Conservation (phyloP, 2,797 vertebrate species). For the Orientallactaga sibirica region DNA sequence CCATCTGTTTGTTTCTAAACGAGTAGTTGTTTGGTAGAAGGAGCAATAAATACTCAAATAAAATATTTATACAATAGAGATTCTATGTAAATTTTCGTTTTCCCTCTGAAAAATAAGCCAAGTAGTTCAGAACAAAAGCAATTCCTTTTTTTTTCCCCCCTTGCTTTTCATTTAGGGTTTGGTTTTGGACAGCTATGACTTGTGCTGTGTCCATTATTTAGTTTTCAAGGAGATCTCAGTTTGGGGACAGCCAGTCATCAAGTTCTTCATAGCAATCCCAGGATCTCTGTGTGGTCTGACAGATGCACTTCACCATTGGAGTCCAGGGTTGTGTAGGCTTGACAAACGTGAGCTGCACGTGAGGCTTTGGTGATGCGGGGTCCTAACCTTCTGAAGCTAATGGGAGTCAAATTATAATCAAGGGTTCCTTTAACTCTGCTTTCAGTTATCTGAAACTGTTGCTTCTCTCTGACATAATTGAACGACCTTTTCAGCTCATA, state of each 20-base stretch:
- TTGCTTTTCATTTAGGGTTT: not conserved
- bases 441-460: slow-evolving; percentile 41
- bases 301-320: slow-evolving; percentile 59
- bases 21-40: slow-evolving; percentile 12
- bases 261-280: slow-evolving; percentile 28
- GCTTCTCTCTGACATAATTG: slow-evolving; percentile 39
- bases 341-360: slow-evolving; percentile 22
- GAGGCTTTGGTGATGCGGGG: slow-evolving; percentile 64
- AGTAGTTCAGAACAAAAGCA: slow-evolving; percentile 7
- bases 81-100: slow-evolving; percentile 38
- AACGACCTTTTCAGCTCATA: not conserved
- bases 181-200: slow-evolving; percentile 35
- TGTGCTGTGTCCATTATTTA: slow-evolving; percentile 27
- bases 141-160: not conserved
- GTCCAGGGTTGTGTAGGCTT: slow-evolving; percentile 55
- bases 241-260: slow-evolving; percentile 10
- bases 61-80: slow-evolving; percentile 48
- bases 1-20: slow-evolving; percentile 45
- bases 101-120: slow-evolving; percentile 35
- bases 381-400: slow-evolving; percentile 53
- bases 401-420: slow-evolving; percentile 54
- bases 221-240: slow-evolving; percentile 27
- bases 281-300: slow-evolving; percentile 39
- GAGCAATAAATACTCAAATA: slow-evolving; percentile 36
- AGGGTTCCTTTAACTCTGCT: slow-evolving; percentile 20